A percentile compares a stretch with the other conserved stretches of the same genome.
These are phyloP conservation scores for Epinephelus cyanopodus DNA, from an alignment of 2,113 vertebrate species.

Conservation along the genomic window DNA sequence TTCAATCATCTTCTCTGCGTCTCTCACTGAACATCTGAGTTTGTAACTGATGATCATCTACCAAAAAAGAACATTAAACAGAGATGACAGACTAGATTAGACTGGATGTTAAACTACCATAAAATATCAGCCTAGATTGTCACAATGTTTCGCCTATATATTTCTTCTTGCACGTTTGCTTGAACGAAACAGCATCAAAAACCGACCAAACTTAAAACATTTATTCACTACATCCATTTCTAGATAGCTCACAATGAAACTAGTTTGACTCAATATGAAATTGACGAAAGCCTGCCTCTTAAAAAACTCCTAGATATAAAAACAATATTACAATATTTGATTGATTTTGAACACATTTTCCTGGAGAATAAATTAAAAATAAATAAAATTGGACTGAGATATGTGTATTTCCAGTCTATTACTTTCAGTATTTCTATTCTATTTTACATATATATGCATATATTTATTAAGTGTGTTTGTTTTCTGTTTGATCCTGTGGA, in stretches of 20 bases:
- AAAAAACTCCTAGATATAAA: background rate
- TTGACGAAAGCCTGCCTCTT: background rate
- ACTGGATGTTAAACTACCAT: conserved; percentile 6
- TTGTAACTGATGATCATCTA: conserved; percentile 8
- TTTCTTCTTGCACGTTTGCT: background rate
- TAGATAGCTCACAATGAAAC: background rate
- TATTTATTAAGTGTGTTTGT: background rate
- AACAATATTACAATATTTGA: background rate
- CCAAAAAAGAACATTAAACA: background rate
- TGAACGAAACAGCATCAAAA: background rate
- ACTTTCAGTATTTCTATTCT: background rate
- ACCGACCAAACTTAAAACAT: background rate
- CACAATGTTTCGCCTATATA: background rate
- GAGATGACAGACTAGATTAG: background rate
- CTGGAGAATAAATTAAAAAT: background rate
- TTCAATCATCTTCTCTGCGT: background rate
- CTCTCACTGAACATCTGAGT: conserved; percentile 5
- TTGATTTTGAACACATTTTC: background rate
- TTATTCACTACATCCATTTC: background rate
- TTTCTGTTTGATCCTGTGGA: background rate
- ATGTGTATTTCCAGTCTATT: background rate
- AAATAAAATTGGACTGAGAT: background rate
- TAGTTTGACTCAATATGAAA: background rate
- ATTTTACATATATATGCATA: no score
- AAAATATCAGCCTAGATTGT: background rate